Evolutionary conservation across 2,113 vertebrate species (phyloP).

Genomic region (Chaetodon trifascialis): DNA sequence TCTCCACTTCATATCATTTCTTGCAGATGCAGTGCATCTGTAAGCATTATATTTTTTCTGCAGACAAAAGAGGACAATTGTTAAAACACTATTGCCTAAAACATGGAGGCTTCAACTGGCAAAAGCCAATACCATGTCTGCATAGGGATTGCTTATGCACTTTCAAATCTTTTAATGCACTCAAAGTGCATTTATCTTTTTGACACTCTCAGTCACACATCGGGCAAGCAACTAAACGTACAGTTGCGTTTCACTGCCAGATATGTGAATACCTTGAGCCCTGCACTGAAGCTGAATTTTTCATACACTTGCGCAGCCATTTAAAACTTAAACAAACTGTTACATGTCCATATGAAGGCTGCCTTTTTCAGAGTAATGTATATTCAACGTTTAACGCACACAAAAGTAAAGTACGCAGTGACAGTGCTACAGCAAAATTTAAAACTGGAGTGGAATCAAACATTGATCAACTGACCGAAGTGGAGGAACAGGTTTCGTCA

Average conservation of each 20-base stretch:
- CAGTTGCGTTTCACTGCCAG: too few relatives aligned
- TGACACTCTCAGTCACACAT: not conserved
- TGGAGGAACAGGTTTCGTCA: not conserved
- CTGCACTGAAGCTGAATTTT: too few relatives aligned
- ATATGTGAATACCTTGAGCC: too few relatives aligned
- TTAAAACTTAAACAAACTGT: not conserved
- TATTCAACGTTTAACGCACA: not conserved
- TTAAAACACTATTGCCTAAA: constrained; percentile 9
- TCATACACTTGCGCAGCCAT: not conserved
- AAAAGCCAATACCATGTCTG: constrained; percentile 1
- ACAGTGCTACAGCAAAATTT: not conserved
- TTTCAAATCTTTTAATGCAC: constrained; percentile 1
- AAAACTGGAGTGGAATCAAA: not conserved
- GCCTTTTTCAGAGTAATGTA: not conserved
- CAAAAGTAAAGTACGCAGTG: not conserved
- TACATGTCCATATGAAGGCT: not conserved
- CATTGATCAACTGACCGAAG: not conserved
- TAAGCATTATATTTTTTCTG: not conserved
- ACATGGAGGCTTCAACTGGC: not conserved
- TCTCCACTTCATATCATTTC: too few relatives aligned
- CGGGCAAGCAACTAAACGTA: not conserved
- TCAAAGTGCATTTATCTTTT: not conserved
- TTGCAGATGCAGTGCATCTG: not conserved
- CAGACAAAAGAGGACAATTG: constrained; percentile 8
- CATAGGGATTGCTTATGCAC: not conserved